A percentile compares a stretch with the other conserved stretches of the same genome.
Conservation (phyloP, 2,888 invertebrate species). For the Exocentrus adspersus region DNA sequence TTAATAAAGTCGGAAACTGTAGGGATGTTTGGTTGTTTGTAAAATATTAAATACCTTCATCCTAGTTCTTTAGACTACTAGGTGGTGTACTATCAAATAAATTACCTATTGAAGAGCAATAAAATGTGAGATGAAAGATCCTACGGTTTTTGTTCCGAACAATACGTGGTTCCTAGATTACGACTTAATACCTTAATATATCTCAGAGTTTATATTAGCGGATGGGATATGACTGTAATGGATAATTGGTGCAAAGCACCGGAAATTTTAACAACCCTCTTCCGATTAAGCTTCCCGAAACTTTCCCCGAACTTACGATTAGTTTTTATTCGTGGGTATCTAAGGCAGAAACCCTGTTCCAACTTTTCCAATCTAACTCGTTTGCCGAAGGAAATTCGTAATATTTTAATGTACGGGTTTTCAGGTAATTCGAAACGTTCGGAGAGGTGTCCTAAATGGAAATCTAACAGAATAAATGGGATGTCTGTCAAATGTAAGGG, state of each 20-base stretch:
- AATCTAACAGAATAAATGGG: too few relatives aligned
- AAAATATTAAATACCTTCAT: too few relatives aligned
- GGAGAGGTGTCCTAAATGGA: not conserved
- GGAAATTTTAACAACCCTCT: not conserved
- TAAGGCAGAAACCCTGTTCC: not conserved
- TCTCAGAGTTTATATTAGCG: not conserved
- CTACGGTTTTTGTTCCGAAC: too few relatives aligned
- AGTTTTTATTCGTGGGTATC: not conserved
- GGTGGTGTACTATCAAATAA: too few relatives aligned
- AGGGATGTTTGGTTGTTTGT: too few relatives aligned
- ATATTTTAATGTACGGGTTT: not conserved
- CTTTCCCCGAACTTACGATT: not conserved
- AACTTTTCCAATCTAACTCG: slow-evolving; percentile 3
- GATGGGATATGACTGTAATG: not conserved
- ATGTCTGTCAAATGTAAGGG: too few relatives aligned
- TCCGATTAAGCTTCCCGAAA: not conserved
- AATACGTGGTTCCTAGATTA: too few relatives aligned
- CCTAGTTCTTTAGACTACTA: too few relatives aligned
- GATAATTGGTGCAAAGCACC: not conserved
- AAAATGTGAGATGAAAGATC: too few relatives aligned
- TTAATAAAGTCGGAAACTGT: too few relatives aligned
- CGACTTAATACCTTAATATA: too few relatives aligned
- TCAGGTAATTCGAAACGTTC: not conserved
- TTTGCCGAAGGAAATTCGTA: not conserved
- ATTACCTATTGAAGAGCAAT: too few relatives aligned